Evolutionary conservation across 2,797 vertebrate species (phyloP).

Genomic region (Alfaro cultratus): DNA sequence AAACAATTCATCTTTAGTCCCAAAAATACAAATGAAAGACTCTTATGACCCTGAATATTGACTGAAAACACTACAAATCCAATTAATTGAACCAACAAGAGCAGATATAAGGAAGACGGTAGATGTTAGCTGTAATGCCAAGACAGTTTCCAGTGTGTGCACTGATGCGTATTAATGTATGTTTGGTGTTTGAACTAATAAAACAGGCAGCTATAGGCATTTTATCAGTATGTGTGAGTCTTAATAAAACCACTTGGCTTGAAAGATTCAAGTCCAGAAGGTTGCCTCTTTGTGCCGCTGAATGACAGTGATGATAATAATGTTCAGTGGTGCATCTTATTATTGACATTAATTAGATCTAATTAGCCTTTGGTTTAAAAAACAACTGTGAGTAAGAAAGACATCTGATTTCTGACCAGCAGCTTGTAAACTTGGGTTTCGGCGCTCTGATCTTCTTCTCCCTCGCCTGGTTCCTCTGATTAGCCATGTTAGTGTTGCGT

Average conservation of each 20-base stretch:
- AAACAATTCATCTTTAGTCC: background rate
- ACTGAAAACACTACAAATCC: background rate
- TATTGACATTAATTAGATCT: slow-evolving; percentile 51
- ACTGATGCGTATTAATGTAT: background rate
- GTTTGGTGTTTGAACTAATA: background rate
- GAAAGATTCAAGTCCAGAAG: slow-evolving; percentile 3
- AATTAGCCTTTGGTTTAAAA: slow-evolving; percentile 27
- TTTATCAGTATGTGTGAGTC: background rate
- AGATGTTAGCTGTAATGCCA: background rate
- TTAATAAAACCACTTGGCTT: slow-evolving; percentile 13
- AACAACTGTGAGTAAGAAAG: slow-evolving; percentile 2
- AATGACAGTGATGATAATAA: slow-evolving; percentile 32
- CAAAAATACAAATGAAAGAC: background rate
- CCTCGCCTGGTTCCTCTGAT: slow-evolving; percentile 11
- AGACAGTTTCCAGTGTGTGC: background rate
- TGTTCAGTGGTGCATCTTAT: slow-evolving; percentile 16
- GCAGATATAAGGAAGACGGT: background rate
- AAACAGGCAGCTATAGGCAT: background rate
- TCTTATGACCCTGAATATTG: background rate
- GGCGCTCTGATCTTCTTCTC: background rate
- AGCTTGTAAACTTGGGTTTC: background rate
- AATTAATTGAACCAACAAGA: background rate
- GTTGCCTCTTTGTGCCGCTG: slow-evolving; percentile 9
- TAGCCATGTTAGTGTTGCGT: slow-evolving; percentile 17
- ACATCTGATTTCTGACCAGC: slow-evolving; percentile 38